These are phyloP conservation scores for Lamellibrachia satsuma DNA, from an alignment of 2,888 invertebrate genomes.

Conservation along the genomic window DNA sequence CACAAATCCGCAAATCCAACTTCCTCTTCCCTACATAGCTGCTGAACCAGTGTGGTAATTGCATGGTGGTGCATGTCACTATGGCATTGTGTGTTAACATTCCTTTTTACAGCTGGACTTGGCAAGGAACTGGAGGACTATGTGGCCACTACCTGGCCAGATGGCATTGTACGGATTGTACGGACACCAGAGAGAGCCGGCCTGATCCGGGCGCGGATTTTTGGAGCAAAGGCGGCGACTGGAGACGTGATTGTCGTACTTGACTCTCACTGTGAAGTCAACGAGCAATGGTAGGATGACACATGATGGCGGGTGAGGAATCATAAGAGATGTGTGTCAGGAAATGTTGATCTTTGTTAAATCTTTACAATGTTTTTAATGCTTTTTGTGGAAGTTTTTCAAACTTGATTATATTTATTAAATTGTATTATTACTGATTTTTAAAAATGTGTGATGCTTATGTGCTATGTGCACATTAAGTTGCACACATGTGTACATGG, in stretches of 20 bases:
- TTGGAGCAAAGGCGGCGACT: slow-evolving; percentile 82
- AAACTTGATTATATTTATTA: too few species aligned
- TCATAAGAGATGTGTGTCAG: slow-evolving; percentile 47
- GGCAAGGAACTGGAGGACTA: slow-evolving; percentile 70
- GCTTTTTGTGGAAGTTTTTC: not conserved
- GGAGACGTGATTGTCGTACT: slow-evolving; percentile 66
- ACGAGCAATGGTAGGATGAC: slow-evolving; percentile 54
- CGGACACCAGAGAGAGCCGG: slow-evolving; percentile 82
- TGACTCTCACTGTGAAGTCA: slow-evolving; percentile 65
- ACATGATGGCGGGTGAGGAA: slow-evolving; percentile 46
- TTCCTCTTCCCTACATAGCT: too few species aligned
- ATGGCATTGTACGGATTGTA: slow-evolving; percentile 75
- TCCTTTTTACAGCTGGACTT: slow-evolving; percentile 49
- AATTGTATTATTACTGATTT: too few species aligned
- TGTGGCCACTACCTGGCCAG: slow-evolving; percentile 69
- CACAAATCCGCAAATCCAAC: too few species aligned
- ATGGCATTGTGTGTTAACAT: too few species aligned
- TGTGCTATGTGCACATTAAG: too few species aligned
- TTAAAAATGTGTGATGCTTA: too few species aligned
- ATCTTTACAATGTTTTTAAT: not conserved
- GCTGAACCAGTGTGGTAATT: too few species aligned
- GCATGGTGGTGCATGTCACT: too few species aligned
- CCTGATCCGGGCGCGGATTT: slow-evolving; percentile 87
- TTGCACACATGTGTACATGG: too few species aligned
- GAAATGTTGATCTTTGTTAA: not conserved